Base-by-base conservation (phyloP, 2,113 vertebrate species). In the Jaculus jaculus region DNA sequence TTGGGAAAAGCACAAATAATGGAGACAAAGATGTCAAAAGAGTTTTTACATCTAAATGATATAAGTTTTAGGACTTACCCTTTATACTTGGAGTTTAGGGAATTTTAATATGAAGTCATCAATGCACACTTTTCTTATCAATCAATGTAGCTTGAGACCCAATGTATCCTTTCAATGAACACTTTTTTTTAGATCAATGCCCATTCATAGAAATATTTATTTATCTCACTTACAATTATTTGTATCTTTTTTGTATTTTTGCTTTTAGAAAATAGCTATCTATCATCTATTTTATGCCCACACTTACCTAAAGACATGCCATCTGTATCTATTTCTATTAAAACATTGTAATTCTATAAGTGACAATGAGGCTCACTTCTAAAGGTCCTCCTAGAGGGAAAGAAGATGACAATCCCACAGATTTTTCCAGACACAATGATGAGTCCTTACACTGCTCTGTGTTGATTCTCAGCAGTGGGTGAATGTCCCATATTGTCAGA, bases 401-500 rank as follows among this genome's bases (percentile, higher is more conserved):
- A 30, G 60, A 60, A 15, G 80, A 60, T 92, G 95, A 92, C 79
- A 94, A 58, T 77, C 63, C 89, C 61, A 82, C 79, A 79, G 94
- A 92, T 83, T 86, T 69, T 51, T 1, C 69, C 95, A 72, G 66
- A 30, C 11, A 0, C 39, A 77, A 42, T 69, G 37, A 10, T 84
- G 71, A 86, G 71, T 85, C 83, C 80, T 92, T 83, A 89, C 72
- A 71, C 2, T 1, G 61, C 23, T 87, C 18, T 94, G 37, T 84
- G 75, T 77, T 79, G 87, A 81, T 81, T 94, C 87, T 92, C 94
- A 95, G 84, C 71, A 81, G 91, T 81, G 80, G 84, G 80, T 92
- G 69, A 87, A 91, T 86, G 18, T 92, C 66, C 86, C 89, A 81
- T 89, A 93, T 84, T 94, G 94, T 94, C 84, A 92, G 93, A 68